Base-by-base conservation (phyloP, 2,113 vertebrate species). In the Calcarius ornatus region DNA sequence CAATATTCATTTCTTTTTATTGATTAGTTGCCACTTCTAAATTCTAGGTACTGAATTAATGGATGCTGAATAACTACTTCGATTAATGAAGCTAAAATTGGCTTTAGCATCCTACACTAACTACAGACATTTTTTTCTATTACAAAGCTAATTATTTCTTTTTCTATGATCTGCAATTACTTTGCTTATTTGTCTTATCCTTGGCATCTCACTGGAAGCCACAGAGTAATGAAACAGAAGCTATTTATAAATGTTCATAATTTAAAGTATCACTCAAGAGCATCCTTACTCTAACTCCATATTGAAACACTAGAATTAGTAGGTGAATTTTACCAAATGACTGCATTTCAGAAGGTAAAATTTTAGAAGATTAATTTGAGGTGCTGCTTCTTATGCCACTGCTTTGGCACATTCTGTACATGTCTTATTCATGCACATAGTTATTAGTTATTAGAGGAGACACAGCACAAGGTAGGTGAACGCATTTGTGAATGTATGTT, bases 1-100 rank as follows among this genome's bases (percentile, higher is more conserved):
- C 95, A 97, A 96, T 96, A 96, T 96, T 97, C 42, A 95, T 97
- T 97, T 97, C 88, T 95, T 96, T 94, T 68, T 96, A 97, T 97
- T 79, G 97, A 97, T 97, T 92, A 81, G 28, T 90, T 97, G 88
- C 69, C 88, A 90, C 86, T 96, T 73, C 53, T 83, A 79, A 95
- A 78, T 96, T 91, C 88, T 94, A 47, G 25, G 59, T 22, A 51
- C 69, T 86, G 92, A 96, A 96, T 97, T 96, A 94, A 85, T 79
- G 68, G 89, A 64, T 73, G 57, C 81, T 91, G 68, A 85, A 72
- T 86, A 91, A 72, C 79, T 81, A 2, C 80, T 97, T 94, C 15
- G 7, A 89, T 95, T 96, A 75, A 95, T 90, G 60, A 93, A 81
- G 43, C 83, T 90, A 76, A 94, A 95, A 91, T 92, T 77, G 54